Evolutionary conservation across 2,113 vertebrate genomes (phyloP).

Genomic region (Cromileptes altivelis): DNA sequence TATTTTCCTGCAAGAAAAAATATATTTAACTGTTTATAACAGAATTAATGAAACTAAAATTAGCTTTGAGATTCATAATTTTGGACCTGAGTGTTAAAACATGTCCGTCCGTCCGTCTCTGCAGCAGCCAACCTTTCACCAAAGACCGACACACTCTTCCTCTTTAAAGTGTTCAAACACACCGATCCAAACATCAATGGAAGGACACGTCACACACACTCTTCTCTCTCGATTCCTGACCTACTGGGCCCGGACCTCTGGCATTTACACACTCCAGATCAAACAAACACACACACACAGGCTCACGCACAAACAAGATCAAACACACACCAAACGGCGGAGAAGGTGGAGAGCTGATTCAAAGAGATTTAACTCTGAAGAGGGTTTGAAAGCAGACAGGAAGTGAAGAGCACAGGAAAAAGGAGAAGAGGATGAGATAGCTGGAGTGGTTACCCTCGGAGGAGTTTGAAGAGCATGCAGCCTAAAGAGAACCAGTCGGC

Average conservation of each 20-base stretch:
- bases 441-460: conserved; percentile 89
- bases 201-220: conserved; percentile 26
- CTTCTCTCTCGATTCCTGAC: conserved; percentile 60
- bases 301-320: conserved; percentile 38
- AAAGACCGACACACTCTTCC: conserved; percentile 10
- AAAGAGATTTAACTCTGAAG: conserved; percentile 29
- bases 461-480: conserved; percentile 99
- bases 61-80: neutral
- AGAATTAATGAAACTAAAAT: neutral
- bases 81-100: neutral
- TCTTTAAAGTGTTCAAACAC: conserved; percentile 73
- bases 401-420: neutral
- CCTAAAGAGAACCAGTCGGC: conserved; percentile 99
- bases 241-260: conserved; percentile 76
- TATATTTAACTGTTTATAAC: too few species aligned
- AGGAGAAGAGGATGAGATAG: neutral
- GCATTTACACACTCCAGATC: conserved; percentile 84
- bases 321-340: conserved; percentile 53
- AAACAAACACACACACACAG: conserved; percentile 73
- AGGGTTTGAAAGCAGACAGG: conserved; percentile 39
- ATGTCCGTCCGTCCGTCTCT: neutral
- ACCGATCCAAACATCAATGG: conserved; percentile 71
- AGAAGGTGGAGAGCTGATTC: conserved; percentile 31
- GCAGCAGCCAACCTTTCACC: conserved; percentile 29
- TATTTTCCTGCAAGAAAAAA: too few species aligned